phyloP scores from a whole-genome alignment of 2,888 invertebrate species.

The Drosophila mettleri region DNA sequence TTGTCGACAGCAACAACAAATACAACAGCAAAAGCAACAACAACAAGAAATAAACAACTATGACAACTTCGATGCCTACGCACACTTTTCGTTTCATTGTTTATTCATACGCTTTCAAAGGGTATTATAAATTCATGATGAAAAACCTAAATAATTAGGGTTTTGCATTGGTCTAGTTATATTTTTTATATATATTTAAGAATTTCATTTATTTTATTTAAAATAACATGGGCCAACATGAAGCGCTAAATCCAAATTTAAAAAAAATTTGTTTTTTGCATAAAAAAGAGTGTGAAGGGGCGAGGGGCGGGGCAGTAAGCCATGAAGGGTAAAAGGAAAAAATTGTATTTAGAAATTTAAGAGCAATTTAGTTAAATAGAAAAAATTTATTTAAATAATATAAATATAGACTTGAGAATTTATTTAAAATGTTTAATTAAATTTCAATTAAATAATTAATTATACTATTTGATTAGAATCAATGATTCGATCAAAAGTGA shows the following conservation, averaged over 20 bases:
- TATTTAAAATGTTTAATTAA: too few relatives aligned
- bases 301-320: too few relatives aligned
- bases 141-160: neutral
- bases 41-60: conserved; percentile 31
- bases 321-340: too few relatives aligned
- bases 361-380: neutral
- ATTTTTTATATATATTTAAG: neutral
- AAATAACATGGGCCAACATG: neutral
- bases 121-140: conserved; percentile 6
- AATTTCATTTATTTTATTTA: neutral
- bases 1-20: conserved; percentile 35
- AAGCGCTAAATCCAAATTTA: neutral
- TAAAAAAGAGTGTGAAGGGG: too few relatives aligned
- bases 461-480: too few relatives aligned
- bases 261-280: too few relatives aligned
- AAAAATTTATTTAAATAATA: neutral
- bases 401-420: neutral
- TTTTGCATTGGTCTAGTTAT: neutral
- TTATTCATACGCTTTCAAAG: conserved; percentile 7
- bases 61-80: conserved; percentile 61
- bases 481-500: too few relatives aligned
- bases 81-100: conserved; percentile 45
- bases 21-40: conserved; percentile 1
- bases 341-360: neutral
- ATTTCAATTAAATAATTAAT: too few relatives aligned